Evolutionary conservation across 1,140 invertebrate genomes (phyloP), one percentile per base, ranked within the genome.

Genomic region (Phymorhynchus buccinoides): DNA sequence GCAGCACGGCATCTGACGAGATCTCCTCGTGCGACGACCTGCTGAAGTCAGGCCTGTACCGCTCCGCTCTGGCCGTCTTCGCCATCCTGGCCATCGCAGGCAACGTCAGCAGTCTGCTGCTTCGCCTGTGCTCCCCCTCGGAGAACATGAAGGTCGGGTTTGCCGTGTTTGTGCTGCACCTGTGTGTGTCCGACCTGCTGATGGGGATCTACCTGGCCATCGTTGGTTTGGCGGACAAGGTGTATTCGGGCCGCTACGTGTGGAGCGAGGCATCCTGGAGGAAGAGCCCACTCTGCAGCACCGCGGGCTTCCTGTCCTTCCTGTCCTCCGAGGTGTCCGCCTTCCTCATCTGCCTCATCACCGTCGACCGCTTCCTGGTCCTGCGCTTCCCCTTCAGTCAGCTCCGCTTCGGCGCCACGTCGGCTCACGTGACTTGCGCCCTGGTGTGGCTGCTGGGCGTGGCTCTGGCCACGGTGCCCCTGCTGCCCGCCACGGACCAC

Each of bases 181-280:
- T 91, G 27, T 86, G 87, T 52, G 42, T 88, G 7, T 88, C 90
- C 18, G 90, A 91, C 80, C 84, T 91, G 30, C 32, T 90, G 14
- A 92, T 91, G 90, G 91, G 91, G 6, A 56, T 92, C 0, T 92
- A 92, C 68, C 62, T 91, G 56, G 82, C 89, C 12, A 89, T 91
- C 16, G 89, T 92, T 16, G 91, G 89, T 35, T 44, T 81, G 3
- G 89, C 89, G 3, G 90, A 92, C 80, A 75, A 85, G 12, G 27
- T 82, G n/a, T 92, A 88, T 83, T 75, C 87, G 12, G 90, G 89
- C 32, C 73, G 27, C 1, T 92, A 92, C 71, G 80, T 88, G 16
- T 82, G 79, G 37, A 71, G 88, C 68, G 89, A 88, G 14, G 52
- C 56, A 1, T 27, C 78, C 9, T 92, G 91, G 91, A 87, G 86